These are phyloP conservation scores for Melanotaenia maccullochi DNA, from an alignment of 2,797 vertebrate species.

Conservation along the genomic window DNA sequence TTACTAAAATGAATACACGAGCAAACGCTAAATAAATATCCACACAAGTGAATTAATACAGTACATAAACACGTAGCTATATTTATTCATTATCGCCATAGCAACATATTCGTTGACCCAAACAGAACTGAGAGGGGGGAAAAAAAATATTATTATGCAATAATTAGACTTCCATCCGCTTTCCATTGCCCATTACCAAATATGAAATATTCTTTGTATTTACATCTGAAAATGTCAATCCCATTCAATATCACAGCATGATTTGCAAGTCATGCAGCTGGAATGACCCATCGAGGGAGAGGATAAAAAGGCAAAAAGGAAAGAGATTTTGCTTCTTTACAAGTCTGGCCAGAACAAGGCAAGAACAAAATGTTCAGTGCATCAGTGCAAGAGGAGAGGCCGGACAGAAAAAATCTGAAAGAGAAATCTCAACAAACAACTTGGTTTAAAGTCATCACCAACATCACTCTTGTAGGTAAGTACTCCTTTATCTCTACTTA, in stretches of 20 bases:
- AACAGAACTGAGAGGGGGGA: constrained; percentile 51
- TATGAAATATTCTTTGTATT: constrained; percentile 76
- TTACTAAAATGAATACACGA: constrained; percentile 70
- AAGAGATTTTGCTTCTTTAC: constrained; percentile 51
- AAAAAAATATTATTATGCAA: constrained; percentile 71
- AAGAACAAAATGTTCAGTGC: constrained; percentile 26
- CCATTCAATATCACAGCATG: constrained; percentile 64
- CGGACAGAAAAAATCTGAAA: constrained; percentile 1
- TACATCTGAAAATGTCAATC: constrained; percentile 78
- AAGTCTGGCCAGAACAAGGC: constrained; percentile 48
- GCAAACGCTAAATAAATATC: constrained; percentile 55
- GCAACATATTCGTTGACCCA: constrained; percentile 57
- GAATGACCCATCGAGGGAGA: constrained; percentile 50
- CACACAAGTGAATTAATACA: constrained; percentile 75
- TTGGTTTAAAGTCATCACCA: constrained; percentile 31
- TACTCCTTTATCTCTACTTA: constrained; percentile 28
- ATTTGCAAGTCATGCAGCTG: constrained; percentile 81
- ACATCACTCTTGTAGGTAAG: constrained; percentile 62
- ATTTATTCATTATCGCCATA: constrained; percentile 76
- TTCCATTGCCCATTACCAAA: constrained; percentile 62
- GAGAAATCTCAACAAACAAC: constrained; percentile 23
- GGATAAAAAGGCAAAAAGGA: constrained; percentile 73
- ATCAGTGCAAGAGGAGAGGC: background rate
- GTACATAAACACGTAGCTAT: constrained; percentile 72
- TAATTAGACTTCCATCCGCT: constrained; percentile 71